Conservation (phyloP, 2,888 invertebrate genomes). For the Nomada flava region DNA sequence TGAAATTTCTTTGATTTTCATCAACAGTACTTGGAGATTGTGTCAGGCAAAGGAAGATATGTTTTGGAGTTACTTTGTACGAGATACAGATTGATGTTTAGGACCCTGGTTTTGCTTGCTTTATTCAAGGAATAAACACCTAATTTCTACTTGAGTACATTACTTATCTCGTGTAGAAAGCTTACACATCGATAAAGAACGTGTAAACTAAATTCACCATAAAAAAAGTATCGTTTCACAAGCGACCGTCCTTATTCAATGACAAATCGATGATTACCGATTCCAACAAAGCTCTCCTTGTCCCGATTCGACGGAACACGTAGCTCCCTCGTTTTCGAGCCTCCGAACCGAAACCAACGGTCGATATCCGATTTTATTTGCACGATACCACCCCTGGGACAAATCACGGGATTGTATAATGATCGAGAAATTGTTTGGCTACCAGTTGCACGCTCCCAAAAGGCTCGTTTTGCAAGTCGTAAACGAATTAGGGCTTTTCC, state of each 20-base stretch:
- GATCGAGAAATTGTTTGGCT: conserved; percentile 78
- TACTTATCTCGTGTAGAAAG: too few species aligned
- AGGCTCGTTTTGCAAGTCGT: conserved; percentile 79
- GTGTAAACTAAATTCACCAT: conserved; percentile 30
- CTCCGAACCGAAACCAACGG: conserved; percentile 32
- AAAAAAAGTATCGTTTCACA: conserved; percentile 40
- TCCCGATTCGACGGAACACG: background rate
- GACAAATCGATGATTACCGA: conserved; percentile 30
- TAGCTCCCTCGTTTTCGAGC: background rate
- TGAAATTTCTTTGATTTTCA: too few species aligned
- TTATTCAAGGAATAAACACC: too few species aligned
- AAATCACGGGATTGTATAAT: conserved; percentile 56
- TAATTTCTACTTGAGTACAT: too few species aligned
- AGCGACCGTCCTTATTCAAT: conserved; percentile 2
- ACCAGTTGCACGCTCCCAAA: conserved; percentile 81
- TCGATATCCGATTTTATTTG: conserved; percentile 60
- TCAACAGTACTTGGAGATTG: too few species aligned
- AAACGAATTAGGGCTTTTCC: conserved; percentile 71
- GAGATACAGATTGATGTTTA: too few species aligned
- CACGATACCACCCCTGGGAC: conserved; percentile 66
- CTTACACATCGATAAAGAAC: too few species aligned
- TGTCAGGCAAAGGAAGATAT: too few species aligned
- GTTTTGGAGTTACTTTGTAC: too few species aligned
- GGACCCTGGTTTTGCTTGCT: too few species aligned
- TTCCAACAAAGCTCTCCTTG: conserved; percentile 5